Base-by-base conservation (phyloP, 2,888 invertebrate species). In the Heterodera filipjevi region DNA sequence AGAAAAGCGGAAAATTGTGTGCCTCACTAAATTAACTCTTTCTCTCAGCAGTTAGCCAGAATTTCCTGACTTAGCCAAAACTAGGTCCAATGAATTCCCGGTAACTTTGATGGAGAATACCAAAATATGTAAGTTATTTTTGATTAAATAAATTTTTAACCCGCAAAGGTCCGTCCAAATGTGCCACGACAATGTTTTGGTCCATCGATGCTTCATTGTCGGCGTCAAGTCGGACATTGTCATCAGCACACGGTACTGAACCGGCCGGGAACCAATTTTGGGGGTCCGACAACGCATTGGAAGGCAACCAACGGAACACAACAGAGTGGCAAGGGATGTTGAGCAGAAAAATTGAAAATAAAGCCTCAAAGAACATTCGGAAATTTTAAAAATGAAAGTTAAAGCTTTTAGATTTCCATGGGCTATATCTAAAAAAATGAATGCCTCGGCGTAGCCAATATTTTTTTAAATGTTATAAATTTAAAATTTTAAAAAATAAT, bases 401-500 rank as follows among this genome's bases (percentile, higher is more conserved):
- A 39, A 39, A 39, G n/a, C n/a, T n/a, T n/a, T n/a, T n/a, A n/a
- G n/a, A n/a, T n/a, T n/a, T n/a, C n/a, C n/a, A n/a, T n/a, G n/a
- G n/a, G n/a, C n/a, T n/a, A n/a, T n/a, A n/a, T n/a, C n/a, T n/a
- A n/a, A n/a, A n/a, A n/a, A n/a, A n/a, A n/a, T n/a, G n/a, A n/a
- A n/a, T n/a, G n/a, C n/a, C n/a, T n/a, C n/a, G n/a, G n/a, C n/a
- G n/a, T n/a, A n/a, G n/a, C n/a, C n/a, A n/a, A n/a, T n/a, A n/a
- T n/a, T n/a, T n/a, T n/a, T n/a, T n/a, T n/a, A n/a, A n/a, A n/a
- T 44, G 44, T 10, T 44, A 44, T 44, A 10, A 44, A 71, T 49
- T 70, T 70, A 70, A 27, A 70, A 27, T 27, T 8, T 70, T 19
- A 1, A 27, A 70, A 22, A 70, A 70, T n/a, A 70, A 39, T 71